Evolutionary conservation across 2,113 vertebrate species (phyloP).

Genomic region (Cryptotis parvus): DNA sequence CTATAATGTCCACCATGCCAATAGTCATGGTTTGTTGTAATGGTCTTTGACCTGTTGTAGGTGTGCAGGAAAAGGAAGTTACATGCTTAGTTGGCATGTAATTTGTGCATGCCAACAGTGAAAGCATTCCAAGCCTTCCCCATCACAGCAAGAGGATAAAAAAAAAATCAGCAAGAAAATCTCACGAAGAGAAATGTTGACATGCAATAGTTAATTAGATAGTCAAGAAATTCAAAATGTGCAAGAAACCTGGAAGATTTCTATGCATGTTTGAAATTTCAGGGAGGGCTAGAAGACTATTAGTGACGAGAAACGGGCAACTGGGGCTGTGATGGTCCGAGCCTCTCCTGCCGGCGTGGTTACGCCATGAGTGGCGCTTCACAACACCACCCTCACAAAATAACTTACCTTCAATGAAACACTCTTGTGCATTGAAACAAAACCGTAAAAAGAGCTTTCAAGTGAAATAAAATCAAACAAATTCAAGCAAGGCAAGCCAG

Average conservation of each 20-base stretch:
- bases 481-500: conserved; percentile 86
- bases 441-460: conserved; percentile 67
- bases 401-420: conserved; percentile 66
- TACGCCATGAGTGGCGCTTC: conserved; percentile 39
- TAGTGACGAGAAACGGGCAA: background rate
- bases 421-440: conserved; percentile 45
- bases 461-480: conserved; percentile 70
- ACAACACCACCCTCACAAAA: background rate
- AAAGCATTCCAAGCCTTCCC: conserved; percentile 70
- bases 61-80: conserved; percentile 52
- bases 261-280: conserved; percentile 75
- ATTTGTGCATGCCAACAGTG: conserved; percentile 50
- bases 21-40: conserved; percentile 59
- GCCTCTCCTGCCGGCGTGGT: too few relatives aligned
- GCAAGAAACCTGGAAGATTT: conserved; percentile 66
- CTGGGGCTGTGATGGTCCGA: background rate
- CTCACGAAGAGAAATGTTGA: conserved; percentile 67
- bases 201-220: conserved; percentile 87
- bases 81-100: conserved; percentile 72
- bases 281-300: conserved; percentile 13
- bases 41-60: conserved; percentile 70
- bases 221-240: conserved; percentile 70
- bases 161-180: conserved; percentile 45
- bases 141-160: conserved; percentile 59
- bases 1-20: background rate